Evolutionary conservation across 2,888 invertebrate species (phyloP).

Genomic region (Cosmia trapezina): DNA sequence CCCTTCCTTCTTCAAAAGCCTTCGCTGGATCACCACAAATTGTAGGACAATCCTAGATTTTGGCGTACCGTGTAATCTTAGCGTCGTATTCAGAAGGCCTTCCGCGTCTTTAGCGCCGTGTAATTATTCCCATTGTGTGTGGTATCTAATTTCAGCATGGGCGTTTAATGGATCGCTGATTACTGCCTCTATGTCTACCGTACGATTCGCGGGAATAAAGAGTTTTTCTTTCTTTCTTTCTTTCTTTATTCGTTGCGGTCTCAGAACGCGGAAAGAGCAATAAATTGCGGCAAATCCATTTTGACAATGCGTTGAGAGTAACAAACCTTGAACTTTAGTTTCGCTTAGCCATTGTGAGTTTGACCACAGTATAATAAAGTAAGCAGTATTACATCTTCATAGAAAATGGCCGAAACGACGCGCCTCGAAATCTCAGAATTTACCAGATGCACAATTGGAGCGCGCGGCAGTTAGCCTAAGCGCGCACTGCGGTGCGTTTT

Average conservation of each 20-base stretch:
- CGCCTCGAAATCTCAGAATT: too few relatives aligned
- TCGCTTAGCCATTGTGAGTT: constrained; percentile 65
- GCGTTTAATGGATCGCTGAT: constrained; percentile 82
- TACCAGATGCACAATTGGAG: too few relatives aligned
- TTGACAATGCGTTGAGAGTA: constrained; percentile 70
- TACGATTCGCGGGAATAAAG: too few relatives aligned
- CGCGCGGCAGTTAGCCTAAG: too few relatives aligned
- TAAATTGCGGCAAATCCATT: constrained; percentile 74
- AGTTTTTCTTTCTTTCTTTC: too few relatives aligned
- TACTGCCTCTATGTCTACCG: constrained; percentile 67
- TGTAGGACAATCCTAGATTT: constrained; percentile 63
- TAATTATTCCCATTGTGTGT: constrained; percentile 76
- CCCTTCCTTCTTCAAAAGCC: not conserved
- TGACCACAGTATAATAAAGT: too few relatives aligned
- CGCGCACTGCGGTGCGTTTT: too few relatives aligned
- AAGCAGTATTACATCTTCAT: too few relatives aligned
- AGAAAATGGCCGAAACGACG: too few relatives aligned
- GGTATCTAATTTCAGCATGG: constrained; percentile 80
- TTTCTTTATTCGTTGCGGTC: constrained; percentile 75
- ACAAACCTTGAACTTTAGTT: constrained; percentile 79
- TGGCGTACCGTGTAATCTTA: constrained; percentile 69
- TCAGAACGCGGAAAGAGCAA: constrained; percentile 77
- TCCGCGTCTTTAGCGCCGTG: constrained; percentile 73
- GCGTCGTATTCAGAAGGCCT: constrained; percentile 66
- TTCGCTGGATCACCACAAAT: constrained; percentile 53